These are phyloP conservation scores for Poeciliopsis occidentalis DNA, from an alignment of 2,113 vertebrate genomes.

Conservation along the genomic window DNA sequence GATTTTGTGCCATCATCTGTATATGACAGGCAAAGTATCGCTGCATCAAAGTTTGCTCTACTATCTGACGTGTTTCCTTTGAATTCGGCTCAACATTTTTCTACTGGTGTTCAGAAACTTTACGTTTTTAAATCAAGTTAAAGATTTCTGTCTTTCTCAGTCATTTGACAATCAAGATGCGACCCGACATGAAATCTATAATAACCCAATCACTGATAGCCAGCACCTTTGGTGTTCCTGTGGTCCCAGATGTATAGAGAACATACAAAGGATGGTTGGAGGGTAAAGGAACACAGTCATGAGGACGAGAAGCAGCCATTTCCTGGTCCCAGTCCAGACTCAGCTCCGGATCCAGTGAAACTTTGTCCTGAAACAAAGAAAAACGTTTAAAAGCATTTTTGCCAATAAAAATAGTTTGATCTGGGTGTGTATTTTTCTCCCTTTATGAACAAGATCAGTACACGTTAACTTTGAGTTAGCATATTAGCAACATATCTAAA, in stretches of 20 bases:
- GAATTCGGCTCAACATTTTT: not conserved
- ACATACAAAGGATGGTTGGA: constrained; percentile 93
- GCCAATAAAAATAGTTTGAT: not conserved
- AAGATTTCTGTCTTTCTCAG: not conserved
- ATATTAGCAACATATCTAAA: not conserved
- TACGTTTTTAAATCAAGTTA: not conserved
- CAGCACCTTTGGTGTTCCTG: constrained; percentile 91
- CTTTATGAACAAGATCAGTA: not conserved
- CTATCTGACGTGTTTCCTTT: not conserved
- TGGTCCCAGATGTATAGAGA: constrained; percentile 97
- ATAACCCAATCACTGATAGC: no score
- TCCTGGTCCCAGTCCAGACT: constrained; percentile 94
- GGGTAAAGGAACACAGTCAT: constrained; percentile 86
- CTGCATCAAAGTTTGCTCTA: not conserved
- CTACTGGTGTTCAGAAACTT: not conserved
- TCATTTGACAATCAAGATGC: not conserved
- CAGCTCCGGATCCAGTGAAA: constrained; percentile 75
- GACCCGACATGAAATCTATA: not conserved
- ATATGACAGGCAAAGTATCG: not conserved
- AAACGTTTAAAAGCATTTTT: not conserved
- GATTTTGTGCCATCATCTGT: not conserved
- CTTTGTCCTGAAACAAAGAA: constrained; percentile 77
- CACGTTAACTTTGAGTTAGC: not conserved
- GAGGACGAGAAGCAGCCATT: constrained; percentile 82
- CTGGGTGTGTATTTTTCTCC: not conserved